Conservation (phyloP, 1,140 invertebrate species). For the Aphelenchoides avenae region DNA sequence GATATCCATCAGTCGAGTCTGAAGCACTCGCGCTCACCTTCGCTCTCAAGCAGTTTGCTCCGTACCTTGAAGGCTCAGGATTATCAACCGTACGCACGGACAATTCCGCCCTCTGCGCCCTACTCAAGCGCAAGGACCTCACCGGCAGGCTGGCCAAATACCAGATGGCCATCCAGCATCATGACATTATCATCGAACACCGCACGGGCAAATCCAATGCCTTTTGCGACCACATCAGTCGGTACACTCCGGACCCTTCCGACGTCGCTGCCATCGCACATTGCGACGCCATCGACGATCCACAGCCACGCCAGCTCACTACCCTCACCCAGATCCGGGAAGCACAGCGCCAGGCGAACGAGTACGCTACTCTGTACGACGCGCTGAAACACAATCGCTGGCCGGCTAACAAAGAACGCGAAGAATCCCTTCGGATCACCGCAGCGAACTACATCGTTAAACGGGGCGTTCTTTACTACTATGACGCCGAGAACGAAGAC, state of each 20-base stretch:
- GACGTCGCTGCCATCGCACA: no score
- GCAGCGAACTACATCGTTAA: not conserved
- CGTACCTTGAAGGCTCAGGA: constrained; percentile 22
- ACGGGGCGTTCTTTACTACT: constrained; percentile 9
- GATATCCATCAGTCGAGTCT: constrained; percentile 14
- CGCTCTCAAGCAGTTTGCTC: constrained; percentile 15
- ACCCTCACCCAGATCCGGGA: no score
- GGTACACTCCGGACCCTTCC: constrained; percentile 15
- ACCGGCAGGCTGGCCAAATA: constrained; percentile 16
- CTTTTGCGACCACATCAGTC: constrained; percentile 13
- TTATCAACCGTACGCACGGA: constrained; percentile 22
- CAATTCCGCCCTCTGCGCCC: constrained; percentile 14
- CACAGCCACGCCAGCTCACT: no score
- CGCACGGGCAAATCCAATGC: constrained; percentile 9
- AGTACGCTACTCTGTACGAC: no score
- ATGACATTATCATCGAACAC: constrained; percentile 13
- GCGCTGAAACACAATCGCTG: not conserved
- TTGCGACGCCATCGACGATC: no score
- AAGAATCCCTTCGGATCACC: constrained; percentile 8
- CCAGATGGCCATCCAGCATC: constrained; percentile 10
- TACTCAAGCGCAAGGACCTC: constrained; percentile 17
- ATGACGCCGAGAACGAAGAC: constrained; percentile 3
- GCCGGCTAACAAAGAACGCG: not conserved
- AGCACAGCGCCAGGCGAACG: no score
- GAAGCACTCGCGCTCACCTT: constrained; percentile 21